Evolutionary conservation across 2,113 vertebrate genomes (phyloP), one percentile per base, ranked within the genome.

Genomic region (Nyctereutes procyonoides): DNA sequence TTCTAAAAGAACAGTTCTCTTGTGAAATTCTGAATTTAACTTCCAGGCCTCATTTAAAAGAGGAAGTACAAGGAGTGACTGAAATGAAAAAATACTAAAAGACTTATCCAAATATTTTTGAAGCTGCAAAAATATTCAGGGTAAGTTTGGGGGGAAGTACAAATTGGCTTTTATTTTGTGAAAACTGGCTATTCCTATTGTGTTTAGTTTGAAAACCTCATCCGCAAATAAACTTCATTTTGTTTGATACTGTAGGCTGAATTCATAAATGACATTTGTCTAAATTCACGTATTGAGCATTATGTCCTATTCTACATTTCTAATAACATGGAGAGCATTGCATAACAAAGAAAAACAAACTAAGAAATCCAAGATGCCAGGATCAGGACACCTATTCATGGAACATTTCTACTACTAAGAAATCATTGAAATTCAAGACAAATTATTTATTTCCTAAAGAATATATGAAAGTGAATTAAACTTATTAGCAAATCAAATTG

Each of bases 81-180:
- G 63, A 93, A 97, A 92, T 71, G 79, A 93, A 69, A 86, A 98
- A 96, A 96, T 84, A 96, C 55, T 92, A 86, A 89, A 95, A 81
- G n/a, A 84, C 88, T 95, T 96, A 89, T 80, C n/a, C 67, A 97
- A 97, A 97, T 97, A 96, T 93, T 97, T 93, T 82, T 91, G 48
- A 97, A 98, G n/a, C 65, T 98, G 79, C 86, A 96, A 95, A 92
- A 97, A 96, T 87, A 71, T 53, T 83, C 89, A 80, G 5, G 48
- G 17, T 65, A 96, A 96, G 32, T 90, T 85, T 48, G 84, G 84
- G 74, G 56, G 77, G 55, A 90, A 69, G n/a, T 20, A 88, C 9
- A 97, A 82, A 87, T 67, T 93, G 60, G 51, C 80, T 83, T 89
- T 90, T 86, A 86, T 85, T 95, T 94, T 94, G 55, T 82, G 80